Evolutionary conservation across 2,113 vertebrate genomes (phyloP).

Genomic region (Pholis gunnellus): DNA sequence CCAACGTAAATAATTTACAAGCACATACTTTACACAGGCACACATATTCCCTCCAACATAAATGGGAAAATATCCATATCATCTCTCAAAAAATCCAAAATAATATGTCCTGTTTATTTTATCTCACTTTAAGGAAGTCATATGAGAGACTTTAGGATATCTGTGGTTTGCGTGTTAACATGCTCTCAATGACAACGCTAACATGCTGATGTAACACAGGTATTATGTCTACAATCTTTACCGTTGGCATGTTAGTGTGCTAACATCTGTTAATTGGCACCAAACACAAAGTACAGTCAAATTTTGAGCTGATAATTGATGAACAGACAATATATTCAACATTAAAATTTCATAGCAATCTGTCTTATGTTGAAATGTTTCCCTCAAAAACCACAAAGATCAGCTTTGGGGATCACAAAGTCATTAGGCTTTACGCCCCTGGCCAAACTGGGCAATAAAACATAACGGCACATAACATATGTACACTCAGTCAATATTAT

Average conservation of each 20-base stretch:
- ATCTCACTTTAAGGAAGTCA: not conserved
- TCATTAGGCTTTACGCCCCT: not conserved
- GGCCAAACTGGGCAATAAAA: not conserved
- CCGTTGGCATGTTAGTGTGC: not conserved
- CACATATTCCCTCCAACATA: not conserved
- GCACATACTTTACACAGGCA: not conserved
- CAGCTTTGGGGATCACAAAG: not conserved
- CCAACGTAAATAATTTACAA: not conserved
- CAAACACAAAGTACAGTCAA: not conserved
- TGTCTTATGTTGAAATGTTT: not conserved
- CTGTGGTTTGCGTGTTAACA: not conserved
- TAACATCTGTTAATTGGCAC: not conserved
- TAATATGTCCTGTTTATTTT: not conserved
- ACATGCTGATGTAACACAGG: not conserved
- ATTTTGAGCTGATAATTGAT: not conserved
- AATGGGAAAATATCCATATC: not conserved
- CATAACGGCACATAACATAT: too few relatives aligned
- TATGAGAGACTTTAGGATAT: not conserved
- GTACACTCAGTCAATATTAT: too few relatives aligned
- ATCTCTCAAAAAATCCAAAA: not conserved
- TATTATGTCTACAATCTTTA: not conserved
- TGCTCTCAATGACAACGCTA: not conserved
- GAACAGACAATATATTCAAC: not conserved
- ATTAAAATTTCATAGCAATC: not conserved
- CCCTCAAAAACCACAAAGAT: not conserved